Conservation (phyloP, 2,888 invertebrate genomes). For the Spodoptera exigua region DNA sequence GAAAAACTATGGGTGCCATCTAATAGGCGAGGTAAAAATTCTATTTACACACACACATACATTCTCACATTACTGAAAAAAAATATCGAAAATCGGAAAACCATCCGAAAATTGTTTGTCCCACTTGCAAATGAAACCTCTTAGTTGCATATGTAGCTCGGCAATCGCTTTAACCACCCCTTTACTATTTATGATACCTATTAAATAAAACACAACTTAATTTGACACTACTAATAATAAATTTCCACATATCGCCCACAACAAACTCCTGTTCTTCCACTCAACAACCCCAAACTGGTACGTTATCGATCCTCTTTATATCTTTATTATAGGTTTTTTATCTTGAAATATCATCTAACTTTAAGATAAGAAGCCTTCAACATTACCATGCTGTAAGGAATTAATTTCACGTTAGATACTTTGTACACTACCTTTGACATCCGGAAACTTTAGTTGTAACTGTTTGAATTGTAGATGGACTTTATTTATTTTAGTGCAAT, state of each 20-base stretch:
- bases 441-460: constrained; percentile 37
- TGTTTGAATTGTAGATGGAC: neutral
- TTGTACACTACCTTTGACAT: constrained; percentile 35
- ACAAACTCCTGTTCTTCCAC: constrained; percentile 6
- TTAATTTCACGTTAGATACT: constrained; percentile 59
- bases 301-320: constrained; percentile 66
- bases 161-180: too few relatives aligned
- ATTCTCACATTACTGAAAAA: too few relatives aligned
- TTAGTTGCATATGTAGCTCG: too few relatives aligned
- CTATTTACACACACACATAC: too few relatives aligned
- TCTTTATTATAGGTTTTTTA: constrained; percentile 69
- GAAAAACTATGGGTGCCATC: too few relatives aligned
- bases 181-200: neutral
- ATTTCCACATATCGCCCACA: neutral
- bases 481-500: too few relatives aligned
- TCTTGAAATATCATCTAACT: constrained; percentile 76
- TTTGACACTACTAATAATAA: neutral
- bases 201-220: neutral
- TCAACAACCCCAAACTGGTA: constrained; percentile 30
- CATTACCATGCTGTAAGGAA: constrained; percentile 64
- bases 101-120: too few relatives aligned
- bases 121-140: neutral
- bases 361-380: constrained; percentile 24
- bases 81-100: too few relatives aligned
- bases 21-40: too few relatives aligned